Evolutionary conservation across 2,888 invertebrate genomes (phyloP).

Genomic region (Yponomeuta malinellus): DNA sequence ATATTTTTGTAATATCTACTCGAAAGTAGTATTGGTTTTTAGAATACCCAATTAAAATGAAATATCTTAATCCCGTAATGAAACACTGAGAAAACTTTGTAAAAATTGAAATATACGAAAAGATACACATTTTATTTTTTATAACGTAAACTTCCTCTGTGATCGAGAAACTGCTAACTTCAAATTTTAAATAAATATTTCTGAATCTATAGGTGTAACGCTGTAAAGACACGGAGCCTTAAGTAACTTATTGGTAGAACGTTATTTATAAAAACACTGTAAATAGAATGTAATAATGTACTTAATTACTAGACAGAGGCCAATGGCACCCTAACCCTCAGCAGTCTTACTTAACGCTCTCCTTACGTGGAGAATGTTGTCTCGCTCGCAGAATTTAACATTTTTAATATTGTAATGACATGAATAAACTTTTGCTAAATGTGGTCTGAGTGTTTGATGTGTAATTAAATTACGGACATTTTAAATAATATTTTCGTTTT

Average conservation of each 20-base stretch:
- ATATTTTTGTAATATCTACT: conserved; percentile 27
- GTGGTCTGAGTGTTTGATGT: no score
- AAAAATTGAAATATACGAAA: conserved; percentile 25
- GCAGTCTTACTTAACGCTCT: not conserved
- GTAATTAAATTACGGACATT: no score
- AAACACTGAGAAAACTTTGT: conserved; percentile 14
- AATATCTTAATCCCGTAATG: conserved; percentile 1
- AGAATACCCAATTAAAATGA: not conserved
- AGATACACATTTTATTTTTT: conserved; percentile 28
- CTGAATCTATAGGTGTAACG: conserved; percentile 20
- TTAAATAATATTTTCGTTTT: no score
- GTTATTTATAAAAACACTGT: conserved; percentile 42
- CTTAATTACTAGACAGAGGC: conserved; percentile 57
- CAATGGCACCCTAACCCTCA: conserved; percentile 33
- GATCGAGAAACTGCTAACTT: conserved; percentile 23
- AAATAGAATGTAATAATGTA: conserved; percentile 67
- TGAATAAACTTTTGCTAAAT: no score
- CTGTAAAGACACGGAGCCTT: conserved; percentile 48
- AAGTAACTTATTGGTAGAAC: conserved; percentile 57
- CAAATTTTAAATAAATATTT: not conserved
- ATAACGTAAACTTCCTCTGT: conserved; percentile 27
- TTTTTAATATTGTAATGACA: no score
- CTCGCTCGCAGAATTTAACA: no score
- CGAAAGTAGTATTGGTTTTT: conserved; percentile 1
- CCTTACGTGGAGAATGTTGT: not conserved